Percentiles rank a stretch among this genome's conserved stretches.
Evolutionary conservation across 2,797 vertebrate species (phyloP).

Genomic region (Molossus alvarezi): DNA sequence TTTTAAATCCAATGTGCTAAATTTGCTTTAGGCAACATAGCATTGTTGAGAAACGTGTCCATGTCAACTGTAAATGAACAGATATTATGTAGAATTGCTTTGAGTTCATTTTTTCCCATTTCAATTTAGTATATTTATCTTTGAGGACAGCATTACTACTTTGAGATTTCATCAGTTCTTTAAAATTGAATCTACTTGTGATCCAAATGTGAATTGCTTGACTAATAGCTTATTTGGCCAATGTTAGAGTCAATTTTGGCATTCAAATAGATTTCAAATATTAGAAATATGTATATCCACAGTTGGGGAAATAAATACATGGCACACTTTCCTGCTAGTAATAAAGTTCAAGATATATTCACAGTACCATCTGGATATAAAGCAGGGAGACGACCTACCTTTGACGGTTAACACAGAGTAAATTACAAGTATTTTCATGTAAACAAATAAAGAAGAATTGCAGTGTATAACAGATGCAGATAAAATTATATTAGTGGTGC

Average conservation of each 20-base stretch:
- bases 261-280: conserved; percentile 76
- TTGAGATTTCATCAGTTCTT: conserved; percentile 52
- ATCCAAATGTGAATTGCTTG: conserved; percentile 70
- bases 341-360: conserved; percentile 38
- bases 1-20: conserved; percentile 69
- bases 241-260: conserved; percentile 64
- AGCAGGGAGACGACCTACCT: neutral
- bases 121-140: conserved; percentile 57
- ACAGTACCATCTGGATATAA: neutral
- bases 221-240: conserved; percentile 74
- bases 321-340: conserved; percentile 42
- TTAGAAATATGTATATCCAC: conserved; percentile 74
- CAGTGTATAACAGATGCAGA: neutral
- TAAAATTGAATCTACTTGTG: conserved; percentile 67
- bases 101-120: conserved; percentile 55
- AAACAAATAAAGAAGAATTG: neutral
- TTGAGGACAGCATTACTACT: conserved; percentile 56
- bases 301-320: conserved; percentile 74
- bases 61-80: conserved; percentile 4
- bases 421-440: conserved; percentile 44
- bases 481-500: neutral
- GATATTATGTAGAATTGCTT: conserved; percentile 12
- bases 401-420: neutral
- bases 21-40: conserved; percentile 36
- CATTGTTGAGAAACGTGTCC: conserved; percentile 56